A percentile compares a stretch with the other conserved stretches of the same genome.
These are phyloP conservation scores for Myodes glareolus DNA, from an alignment of 2,113 vertebrate species.

Conservation along the genomic window DNA sequence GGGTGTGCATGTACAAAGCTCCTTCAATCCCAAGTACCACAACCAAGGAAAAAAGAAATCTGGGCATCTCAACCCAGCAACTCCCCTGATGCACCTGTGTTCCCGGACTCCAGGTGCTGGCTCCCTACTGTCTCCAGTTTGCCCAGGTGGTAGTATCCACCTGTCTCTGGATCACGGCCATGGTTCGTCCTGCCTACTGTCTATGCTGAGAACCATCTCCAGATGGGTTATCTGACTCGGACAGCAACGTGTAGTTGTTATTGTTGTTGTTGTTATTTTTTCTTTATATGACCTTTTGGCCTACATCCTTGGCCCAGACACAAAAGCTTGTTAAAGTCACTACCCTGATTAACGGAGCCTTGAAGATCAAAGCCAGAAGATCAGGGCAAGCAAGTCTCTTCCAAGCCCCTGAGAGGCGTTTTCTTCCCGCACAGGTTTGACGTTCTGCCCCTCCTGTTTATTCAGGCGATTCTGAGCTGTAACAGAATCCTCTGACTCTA, in stretches of 20 bases:
- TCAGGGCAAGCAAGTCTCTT: slow-evolving; percentile 24
- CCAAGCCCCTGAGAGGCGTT: slow-evolving; percentile 32
- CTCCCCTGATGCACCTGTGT: background rate
- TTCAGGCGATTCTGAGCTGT: background rate
- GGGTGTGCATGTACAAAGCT: background rate
- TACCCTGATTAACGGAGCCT: slow-evolving; percentile 39
- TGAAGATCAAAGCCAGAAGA: slow-evolving; percentile 68
- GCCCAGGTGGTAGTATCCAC: background rate
- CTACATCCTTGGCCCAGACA: slow-evolving; percentile 58
- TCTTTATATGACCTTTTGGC: background rate
- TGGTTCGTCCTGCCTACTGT: background rate
- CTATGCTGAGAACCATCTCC: background rate
- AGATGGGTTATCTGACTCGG: background rate
- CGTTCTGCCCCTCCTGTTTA: background rate
- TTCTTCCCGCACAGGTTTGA: slow-evolving; percentile 11
- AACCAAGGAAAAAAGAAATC: background rate
- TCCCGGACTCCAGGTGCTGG: background rate
- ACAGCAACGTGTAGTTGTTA: background rate
- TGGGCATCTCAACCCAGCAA: background rate
- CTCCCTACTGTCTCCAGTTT: background rate
- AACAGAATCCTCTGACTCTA: slow-evolving; percentile 30
- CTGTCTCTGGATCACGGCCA: background rate
- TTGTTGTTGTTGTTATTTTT: background rate
- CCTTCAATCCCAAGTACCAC: background rate
- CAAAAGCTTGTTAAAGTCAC: slow-evolving; percentile 53